These are phyloP conservation scores for Anguilla rostrata DNA, from an alignment of 2,113 vertebrate species.

Conservation along the genomic window DNA sequence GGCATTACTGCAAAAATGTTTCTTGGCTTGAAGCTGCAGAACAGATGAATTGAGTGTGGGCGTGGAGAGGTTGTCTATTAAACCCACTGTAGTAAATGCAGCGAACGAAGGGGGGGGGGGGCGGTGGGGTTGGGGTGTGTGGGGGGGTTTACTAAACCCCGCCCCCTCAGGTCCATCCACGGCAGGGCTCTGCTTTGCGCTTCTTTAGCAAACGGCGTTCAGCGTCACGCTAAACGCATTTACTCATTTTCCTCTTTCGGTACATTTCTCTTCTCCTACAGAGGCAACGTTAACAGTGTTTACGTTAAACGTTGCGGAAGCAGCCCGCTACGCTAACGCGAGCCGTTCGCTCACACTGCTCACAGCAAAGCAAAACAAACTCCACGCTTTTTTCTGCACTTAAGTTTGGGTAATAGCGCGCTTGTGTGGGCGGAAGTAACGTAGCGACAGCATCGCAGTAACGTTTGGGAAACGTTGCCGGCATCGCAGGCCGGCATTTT, in stretches of 20 bases:
- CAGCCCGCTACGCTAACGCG: neutral
- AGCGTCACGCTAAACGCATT: constrained; percentile 54
- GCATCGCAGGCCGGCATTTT: no score
- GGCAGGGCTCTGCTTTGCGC: neutral
- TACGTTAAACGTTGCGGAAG: neutral
- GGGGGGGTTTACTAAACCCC: neutral
- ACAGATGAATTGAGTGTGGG: constrained; percentile 68
- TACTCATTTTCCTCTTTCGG: neutral
- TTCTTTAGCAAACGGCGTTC: constrained; percentile 44
- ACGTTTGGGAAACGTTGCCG: neutral
- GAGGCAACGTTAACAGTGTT: neutral
- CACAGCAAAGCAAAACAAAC: no score
- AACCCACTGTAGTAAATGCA: constrained; percentile 20
- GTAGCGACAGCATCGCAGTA: no score
- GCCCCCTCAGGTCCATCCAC: neutral
- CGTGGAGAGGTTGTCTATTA: constrained; percentile 64
- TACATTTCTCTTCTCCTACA: neutral
- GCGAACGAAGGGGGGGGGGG: neutral
- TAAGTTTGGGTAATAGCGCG: no score
- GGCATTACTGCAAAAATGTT: constrained; percentile 56
- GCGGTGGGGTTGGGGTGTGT: neutral
- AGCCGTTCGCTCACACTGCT: no score
- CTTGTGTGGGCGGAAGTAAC: neutral
- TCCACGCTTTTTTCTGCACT: no score
- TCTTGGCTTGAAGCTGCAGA: constrained; percentile 55